Conservation (phyloP, 2,888 invertebrate species). For the Leptothorax acervorum region DNA sequence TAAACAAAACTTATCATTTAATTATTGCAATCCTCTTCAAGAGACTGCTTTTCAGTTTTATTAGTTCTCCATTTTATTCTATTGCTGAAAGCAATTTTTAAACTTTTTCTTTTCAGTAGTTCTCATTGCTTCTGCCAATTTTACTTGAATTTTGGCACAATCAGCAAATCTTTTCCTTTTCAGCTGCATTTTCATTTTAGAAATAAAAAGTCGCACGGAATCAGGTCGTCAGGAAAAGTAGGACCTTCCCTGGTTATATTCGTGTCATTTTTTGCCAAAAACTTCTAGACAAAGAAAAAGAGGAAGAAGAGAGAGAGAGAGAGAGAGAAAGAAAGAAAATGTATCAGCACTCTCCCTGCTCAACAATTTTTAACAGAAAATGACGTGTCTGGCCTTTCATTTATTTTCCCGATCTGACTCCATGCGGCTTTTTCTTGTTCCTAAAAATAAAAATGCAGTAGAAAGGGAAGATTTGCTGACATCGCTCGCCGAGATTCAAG, state of each 20-base stretch:
- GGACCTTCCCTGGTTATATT: neutral
- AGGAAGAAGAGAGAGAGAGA: neutral
- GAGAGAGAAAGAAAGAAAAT: neutral
- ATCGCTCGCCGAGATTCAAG: constrained; percentile 1
- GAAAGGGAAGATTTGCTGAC: constrained; percentile 10
- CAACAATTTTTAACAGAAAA: constrained; percentile 4
- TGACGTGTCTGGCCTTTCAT: neutral
- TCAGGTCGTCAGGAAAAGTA: neutral
- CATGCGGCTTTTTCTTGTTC: neutral
- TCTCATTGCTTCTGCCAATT: neutral
- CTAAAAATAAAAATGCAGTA: constrained; percentile 13
- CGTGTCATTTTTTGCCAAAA: neutral
- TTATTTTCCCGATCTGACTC: neutral
- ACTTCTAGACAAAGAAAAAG: neutral
- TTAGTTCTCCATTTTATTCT: neutral
- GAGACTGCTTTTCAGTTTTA: neutral
- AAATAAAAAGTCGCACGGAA: neutral
- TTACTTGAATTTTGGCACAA: neutral
- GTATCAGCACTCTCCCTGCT: neutral
- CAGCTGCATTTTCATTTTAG: neutral
- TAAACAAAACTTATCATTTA: neutral
- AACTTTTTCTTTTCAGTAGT: neutral
- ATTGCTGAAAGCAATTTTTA: neutral
- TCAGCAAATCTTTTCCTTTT: neutral
- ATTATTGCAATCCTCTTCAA: neutral